Evolutionary conservation across 1,140 invertebrate genomes (phyloP), one percentile per base, ranked within the genome.

Genomic region (Papilio polytes): DNA sequence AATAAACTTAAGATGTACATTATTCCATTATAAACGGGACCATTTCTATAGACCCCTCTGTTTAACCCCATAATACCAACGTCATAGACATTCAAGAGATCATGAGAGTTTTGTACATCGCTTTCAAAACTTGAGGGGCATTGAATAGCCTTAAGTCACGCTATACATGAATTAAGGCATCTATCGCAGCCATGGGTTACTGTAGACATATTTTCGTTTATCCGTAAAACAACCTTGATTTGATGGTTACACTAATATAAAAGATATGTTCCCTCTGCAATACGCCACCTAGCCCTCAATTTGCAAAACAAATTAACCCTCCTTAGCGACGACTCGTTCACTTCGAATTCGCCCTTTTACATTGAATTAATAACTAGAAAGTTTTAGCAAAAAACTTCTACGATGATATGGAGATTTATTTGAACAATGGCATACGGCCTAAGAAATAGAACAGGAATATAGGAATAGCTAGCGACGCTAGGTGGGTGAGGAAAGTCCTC

Each of bases 281-380:
- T 22, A 36, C 83, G 46, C 76, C 84, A 80, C 83, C 81, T 90
- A 88, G 85, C 86, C 89, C 88, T 85, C 85, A 83, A 91, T 91
- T 91, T 91, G 90, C 90, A 89, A 90, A 90, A 89, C 90, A 91
- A 91, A 91, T 91, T 90, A 90, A 80, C 82, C 81, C 83, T 88
- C 87, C 89, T 89, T 90, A 85, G 85, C 86, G 70, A 90, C 88
- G 66, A 80, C 76, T 56, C 36, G 59, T 44, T 44, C 36, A 73
- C 72, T 44, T 73, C 22, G 44, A 31, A 53, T 51, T 51, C 74
- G 53, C 46, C 74, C 74, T 74, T 74, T 46, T 48, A 26, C 48
- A 70, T 70, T 70, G 26, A 70, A 70, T 36, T 70, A 70, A 15
- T 31, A 70, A 70, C 26, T 70, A 26, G 22, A 31, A 66, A 66